A percentile compares a stretch with the other conserved stretches of the same genome.
Evolutionary conservation across 2,888 invertebrate genomes (phyloP).

Genomic region (Globia sparganii): DNA sequence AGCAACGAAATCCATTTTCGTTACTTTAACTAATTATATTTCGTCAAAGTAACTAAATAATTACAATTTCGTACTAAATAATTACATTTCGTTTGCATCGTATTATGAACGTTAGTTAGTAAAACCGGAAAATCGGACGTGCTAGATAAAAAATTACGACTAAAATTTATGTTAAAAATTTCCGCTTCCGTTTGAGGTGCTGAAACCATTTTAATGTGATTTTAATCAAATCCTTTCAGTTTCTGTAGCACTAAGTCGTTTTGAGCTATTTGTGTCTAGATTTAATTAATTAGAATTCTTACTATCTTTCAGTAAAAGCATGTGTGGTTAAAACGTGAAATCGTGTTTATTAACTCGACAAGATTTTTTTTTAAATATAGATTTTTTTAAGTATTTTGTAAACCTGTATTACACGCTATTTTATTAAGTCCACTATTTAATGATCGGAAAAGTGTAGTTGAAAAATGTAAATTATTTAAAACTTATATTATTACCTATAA

Average conservation of each 20-base stretch:
- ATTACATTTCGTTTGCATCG: conserved; percentile 10
- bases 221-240: conserved; percentile 27
- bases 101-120: conserved; percentile 33
- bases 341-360: too few relatives aligned
- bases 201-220: conserved; percentile 11
- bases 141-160: conserved; percentile 48
- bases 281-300: conserved; percentile 10
- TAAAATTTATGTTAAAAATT: conserved; percentile 58
- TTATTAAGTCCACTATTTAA: background rate
- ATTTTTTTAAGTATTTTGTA: background rate
- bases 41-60: too few relatives aligned
- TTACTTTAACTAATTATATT: too few relatives aligned
- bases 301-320: background rate
- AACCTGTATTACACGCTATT: background rate
- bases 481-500: background rate
- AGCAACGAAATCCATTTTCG: conserved; percentile 9
- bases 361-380: too few relatives aligned
- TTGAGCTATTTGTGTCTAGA: background rate
- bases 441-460: too few relatives aligned
- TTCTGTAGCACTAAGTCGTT: background rate
- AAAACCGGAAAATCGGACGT: conserved; percentile 27
- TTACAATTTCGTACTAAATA: too few relatives aligned
- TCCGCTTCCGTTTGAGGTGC: conserved; percentile 35
- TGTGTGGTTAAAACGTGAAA: background rate
- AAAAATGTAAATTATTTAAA: background rate